These are phyloP conservation scores for Chironomus striatipennis DNA, from an alignment of 1,140 invertebrate genomes.

Conservation along the genomic window DNA sequence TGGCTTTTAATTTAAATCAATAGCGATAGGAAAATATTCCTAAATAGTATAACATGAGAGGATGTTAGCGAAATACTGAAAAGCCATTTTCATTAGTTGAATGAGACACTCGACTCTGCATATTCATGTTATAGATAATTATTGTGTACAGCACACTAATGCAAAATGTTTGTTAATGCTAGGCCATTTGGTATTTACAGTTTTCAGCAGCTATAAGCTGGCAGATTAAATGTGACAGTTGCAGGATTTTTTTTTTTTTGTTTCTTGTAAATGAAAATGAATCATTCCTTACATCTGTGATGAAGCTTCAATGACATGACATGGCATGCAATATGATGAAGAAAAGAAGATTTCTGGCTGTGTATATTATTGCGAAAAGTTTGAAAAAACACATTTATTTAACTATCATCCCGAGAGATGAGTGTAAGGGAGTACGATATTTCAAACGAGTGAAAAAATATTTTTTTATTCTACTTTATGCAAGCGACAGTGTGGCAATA, in stretches of 20 bases:
- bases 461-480: neutral
- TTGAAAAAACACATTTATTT: slow-evolving; percentile 4
- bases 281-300: too few species aligned
- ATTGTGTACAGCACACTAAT: neutral
- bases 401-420: neutral
- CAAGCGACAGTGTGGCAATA: neutral
- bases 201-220: too few species aligned
- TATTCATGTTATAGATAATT: neutral
- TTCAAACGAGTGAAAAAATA: neutral
- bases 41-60: neutral
- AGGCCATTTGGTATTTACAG: too few species aligned
- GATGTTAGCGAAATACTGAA: neutral
- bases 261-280: too few species aligned
- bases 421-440: neutral
- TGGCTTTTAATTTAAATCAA: slow-evolving; percentile 20
- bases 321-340: neutral
- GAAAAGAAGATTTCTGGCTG: neutral
- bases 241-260: too few species aligned
- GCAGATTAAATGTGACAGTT: too few species aligned
- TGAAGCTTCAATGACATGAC: too few species aligned
- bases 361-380: neutral
- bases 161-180: neutral
- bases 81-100: neutral
- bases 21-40: neutral
- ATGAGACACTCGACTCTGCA: neutral